phyloP scores from a whole-genome alignment of 1,140 invertebrate genomes.

The Procambarus virginalis region DNA sequence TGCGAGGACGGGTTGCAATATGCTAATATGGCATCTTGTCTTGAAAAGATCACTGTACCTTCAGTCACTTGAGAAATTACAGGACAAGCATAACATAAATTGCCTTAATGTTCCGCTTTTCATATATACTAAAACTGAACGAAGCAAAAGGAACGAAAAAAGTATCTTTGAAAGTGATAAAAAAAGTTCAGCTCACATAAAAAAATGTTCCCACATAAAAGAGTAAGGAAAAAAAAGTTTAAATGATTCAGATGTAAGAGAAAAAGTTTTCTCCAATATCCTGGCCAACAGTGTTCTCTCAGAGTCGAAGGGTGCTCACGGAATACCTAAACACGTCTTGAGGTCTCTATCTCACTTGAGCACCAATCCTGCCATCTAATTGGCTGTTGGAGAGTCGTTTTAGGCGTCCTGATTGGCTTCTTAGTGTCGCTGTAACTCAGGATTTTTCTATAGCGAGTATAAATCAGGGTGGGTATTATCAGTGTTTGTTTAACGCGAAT shows the following conservation, averaged over 20 bases:
- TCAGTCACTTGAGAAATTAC: no score
- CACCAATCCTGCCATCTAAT: background rate
- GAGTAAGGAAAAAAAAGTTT: background rate
- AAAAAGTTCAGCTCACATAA: no score
- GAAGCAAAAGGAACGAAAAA: no score
- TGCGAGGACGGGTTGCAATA: no score
- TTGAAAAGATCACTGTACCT: no score
- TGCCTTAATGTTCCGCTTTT: no score
- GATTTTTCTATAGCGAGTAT: background rate
- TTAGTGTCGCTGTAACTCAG: background rate
- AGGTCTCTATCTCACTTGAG: background rate
- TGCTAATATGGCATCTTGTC: no score
- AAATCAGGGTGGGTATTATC: background rate
- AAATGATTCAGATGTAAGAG: background rate
- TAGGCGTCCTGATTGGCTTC: background rate
- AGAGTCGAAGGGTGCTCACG: background rate
- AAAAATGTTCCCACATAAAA: no score
- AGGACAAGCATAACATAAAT: no score
- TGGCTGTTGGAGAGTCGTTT: conserved; percentile 2
- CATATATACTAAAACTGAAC: no score
- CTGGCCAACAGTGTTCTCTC: background rate
- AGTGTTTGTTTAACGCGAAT: background rate
- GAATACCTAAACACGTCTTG: background rate
- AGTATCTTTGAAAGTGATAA: no score
- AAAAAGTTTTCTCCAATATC: background rate